Evolutionary conservation across 2,113 vertebrate genomes (phyloP).

Genomic region (Danionella cerebrum): DNA sequence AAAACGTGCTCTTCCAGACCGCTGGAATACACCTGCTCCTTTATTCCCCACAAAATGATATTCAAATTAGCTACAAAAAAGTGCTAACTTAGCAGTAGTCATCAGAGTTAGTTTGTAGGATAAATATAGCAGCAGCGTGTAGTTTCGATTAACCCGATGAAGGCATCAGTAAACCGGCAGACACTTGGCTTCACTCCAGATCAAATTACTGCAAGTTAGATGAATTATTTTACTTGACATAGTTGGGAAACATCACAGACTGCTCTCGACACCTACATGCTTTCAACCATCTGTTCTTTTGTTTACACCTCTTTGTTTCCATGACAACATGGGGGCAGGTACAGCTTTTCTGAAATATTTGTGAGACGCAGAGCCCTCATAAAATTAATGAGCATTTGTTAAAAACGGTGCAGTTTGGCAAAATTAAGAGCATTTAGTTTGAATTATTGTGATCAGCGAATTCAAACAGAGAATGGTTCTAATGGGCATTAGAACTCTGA

Average conservation of each 20-base stretch:
- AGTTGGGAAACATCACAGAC: slow-evolving; percentile 42
- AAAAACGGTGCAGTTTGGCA: not conserved
- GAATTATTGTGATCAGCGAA: too few relatives aligned
- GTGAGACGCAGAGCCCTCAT: slow-evolving; percentile 4
- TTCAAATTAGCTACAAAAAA: not conserved
- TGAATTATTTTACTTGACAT: slow-evolving; percentile 39
- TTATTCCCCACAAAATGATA: too few relatives aligned
- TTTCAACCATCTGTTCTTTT: slow-evolving; percentile 62
- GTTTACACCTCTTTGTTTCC: slow-evolving; percentile 55
- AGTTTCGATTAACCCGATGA: not conserved
- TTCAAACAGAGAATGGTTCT: too few relatives aligned
- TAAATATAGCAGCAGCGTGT: not conserved
- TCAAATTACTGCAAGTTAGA: slow-evolving; percentile 38
- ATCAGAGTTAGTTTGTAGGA: not conserved
- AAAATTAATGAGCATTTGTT: slow-evolving; percentile 32
- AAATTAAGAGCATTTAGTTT: too few relatives aligned
- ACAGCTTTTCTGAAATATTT: slow-evolving; percentile 39
- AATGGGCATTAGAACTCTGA: not conserved
- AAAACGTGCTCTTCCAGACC: too few relatives aligned
- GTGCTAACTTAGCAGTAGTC: not conserved
- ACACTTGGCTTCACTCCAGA: slow-evolving; percentile 1
- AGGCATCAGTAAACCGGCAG: not conserved
- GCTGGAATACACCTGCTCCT: too few relatives aligned
- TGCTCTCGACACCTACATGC: slow-evolving; percentile 55
- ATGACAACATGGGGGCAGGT: slow-evolving; percentile 60